Conservation (phyloP, 2,888 invertebrate genomes). For the Esperia sulphurella region DNA sequence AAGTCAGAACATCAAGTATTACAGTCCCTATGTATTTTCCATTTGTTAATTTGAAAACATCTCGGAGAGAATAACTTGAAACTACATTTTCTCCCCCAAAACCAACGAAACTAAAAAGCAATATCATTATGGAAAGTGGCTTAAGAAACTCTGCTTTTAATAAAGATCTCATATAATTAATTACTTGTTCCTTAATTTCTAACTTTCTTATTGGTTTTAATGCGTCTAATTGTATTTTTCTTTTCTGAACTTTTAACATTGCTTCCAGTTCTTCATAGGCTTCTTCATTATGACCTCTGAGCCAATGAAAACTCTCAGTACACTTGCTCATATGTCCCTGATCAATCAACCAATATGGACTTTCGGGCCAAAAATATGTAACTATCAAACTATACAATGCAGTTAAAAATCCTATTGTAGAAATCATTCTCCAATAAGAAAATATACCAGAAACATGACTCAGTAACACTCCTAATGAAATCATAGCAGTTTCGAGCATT, state of each 20-base stretch:
- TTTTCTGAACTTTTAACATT: slow-evolving; percentile 17
- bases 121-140: slow-evolving; percentile 25
- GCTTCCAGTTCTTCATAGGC: slow-evolving; percentile 21
- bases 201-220: slow-evolving; percentile 21
- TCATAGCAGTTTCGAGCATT: slow-evolving; percentile 23
- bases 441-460: slow-evolving; percentile 21
- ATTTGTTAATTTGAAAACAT: slow-evolving; percentile 21
- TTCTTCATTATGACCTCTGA: slow-evolving; percentile 19
- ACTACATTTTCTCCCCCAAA: slow-evolving; percentile 22
- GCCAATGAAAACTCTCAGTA: slow-evolving; percentile 20
- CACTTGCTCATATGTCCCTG: slow-evolving; percentile 20
- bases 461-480: slow-evolving; percentile 23
- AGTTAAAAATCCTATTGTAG: slow-evolving; percentile 17
- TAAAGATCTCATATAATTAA: slow-evolving; percentile 19
- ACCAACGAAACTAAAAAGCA: slow-evolving; percentile 25
- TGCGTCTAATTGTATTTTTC: slow-evolving; percentile 20
- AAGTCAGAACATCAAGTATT: slow-evolving; percentile 22
- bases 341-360: slow-evolving; percentile 25
- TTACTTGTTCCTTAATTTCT: slow-evolving; percentile 13
- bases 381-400: slow-evolving; percentile 13
- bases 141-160: slow-evolving; percentile 24
- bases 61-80: slow-evolving; percentile 19
- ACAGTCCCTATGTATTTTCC: slow-evolving; percentile 28
- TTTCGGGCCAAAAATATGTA: slow-evolving; percentile 21
- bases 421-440: slow-evolving; percentile 15